phyloP scores from a whole-genome alignment of 2,797 vertebrate species.

The Melanotaenia trifasciata region DNA sequence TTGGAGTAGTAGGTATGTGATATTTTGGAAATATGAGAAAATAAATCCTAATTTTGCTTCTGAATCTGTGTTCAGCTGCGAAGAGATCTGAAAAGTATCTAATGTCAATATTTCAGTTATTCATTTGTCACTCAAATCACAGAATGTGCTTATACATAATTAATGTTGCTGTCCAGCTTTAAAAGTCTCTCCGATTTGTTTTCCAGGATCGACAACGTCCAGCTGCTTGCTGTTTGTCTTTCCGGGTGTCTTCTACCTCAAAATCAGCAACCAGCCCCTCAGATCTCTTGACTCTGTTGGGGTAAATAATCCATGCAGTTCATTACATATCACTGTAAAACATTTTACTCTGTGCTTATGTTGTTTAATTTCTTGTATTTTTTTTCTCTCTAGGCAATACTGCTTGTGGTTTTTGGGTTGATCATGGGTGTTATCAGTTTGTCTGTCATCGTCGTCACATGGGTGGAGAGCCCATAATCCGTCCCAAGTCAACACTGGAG shows the following conservation, averaged over 20 bases:
- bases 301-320: conserved; percentile 78
- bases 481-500: conserved; percentile 1
- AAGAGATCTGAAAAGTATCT: conserved; percentile 27
- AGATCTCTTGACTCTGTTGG: conserved; percentile 86
- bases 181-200: conserved; percentile 30
- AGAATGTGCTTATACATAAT: conserved; percentile 49
- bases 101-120: conserved; percentile 45
- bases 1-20: conserved; percentile 92
- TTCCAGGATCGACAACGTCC: conserved; percentile 91
- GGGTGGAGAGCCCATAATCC: conserved; percentile 77
- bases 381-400: conserved; percentile 70
- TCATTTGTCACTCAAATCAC: conserved; percentile 48
- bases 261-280: conserved; percentile 86
- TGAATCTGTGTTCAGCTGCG: conserved; percentile 5
- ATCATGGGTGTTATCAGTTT: conserved; percentile 89
- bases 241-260: conserved; percentile 94
- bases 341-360: not conserved
- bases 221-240: conserved; percentile 93
- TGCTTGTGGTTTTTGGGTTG: conserved; percentile 85
- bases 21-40: not conserved
- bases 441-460: conserved; percentile 85
- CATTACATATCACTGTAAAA: not conserved
- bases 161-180: conserved; percentile 46
- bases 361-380: not conserved
- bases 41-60: not conserved